Evolutionary conservation across 2,888 invertebrate species (phyloP), one percentile per base, ranked within the genome.

Genomic region (Pachydiplax longipennis): DNA sequence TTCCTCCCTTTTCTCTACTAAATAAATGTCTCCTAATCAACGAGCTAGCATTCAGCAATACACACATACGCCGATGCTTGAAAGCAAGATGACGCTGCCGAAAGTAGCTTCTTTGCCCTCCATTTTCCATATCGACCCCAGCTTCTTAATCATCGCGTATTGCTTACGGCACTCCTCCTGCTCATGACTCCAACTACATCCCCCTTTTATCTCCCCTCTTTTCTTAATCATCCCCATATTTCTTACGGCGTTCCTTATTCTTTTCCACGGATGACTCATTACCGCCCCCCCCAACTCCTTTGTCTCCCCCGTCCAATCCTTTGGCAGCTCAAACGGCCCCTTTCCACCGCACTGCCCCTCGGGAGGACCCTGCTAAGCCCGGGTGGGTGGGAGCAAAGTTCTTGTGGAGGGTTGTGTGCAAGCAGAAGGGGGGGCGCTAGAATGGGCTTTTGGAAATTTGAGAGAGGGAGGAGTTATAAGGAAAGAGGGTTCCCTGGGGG

Each of bases 401-500:
- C 82, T 82, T 53, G 48, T 53, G 82, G 53, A 82, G 31, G 53
- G 82, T 80, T 37, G 80, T 37, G 80, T n/a, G 65, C 65, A n/a
- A 25, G 44, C 65, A 31, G 18, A 22, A 15, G 37, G 80, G 15
- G 80, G 37, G 80, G 48, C 31, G 83, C 35, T 83, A 83, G 83
- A 83, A 83, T 83, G 58, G 83, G 83, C 58, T 83, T 83, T 53
- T 31, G 83, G 58, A 83, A 83, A 83, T 83, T 83, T 35, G 58
- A 58, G 83, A 22, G 35, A 58, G 44, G 44, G 53, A 35, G 61
- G 87, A 37, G 61, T 35, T 25, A 25, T 35, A 58, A 83, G 61
- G 87, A 37, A 87, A 22, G 87, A 87, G 61, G 61, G 37, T 22
- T n/a, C n/a, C n/a, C 82, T 22, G 48, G 44, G 82, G 82, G 82